Base-by-base conservation (phyloP, 2,113 vertebrate genomes). In the Genyomyrus donnyi region DNA sequence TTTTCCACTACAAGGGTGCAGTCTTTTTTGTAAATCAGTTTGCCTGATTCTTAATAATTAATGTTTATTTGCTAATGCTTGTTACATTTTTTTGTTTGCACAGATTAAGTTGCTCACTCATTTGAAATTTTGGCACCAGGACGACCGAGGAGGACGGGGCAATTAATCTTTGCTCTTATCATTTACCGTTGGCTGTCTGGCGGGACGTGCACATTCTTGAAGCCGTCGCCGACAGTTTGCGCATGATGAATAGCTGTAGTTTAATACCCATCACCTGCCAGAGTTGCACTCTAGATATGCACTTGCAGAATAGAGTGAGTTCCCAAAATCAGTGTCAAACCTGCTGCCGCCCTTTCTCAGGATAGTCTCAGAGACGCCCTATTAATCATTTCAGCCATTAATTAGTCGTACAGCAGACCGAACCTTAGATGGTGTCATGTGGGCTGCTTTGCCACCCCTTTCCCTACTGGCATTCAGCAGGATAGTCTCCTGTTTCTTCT, bases 161-260 rank as follows among this genome's bases (percentile, higher is more conserved):
- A 42, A 85, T 89, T 85, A 85, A 85, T 89, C 89, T 89, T 83
- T 13, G n/a, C 88, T 56, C 89, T 85, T 89, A 89, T 89, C 89
- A 31, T 17, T 27, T 15, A n/a, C 85, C 42, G 15, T 27, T 27
- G 39, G 74, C 52, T 52, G 74, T 85, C 35, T 58, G 80, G 80
- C 89, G 48, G 50, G 89, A 9, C 80, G 35, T 27, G 21, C 39
- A 8, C 80, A 85, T 89, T 89, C 53, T 85, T 89, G 89, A 58
- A 85, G 52, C 49, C 53, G 13, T n/a, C 11, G 80, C 80, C 56
- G 89, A 89, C 88, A 21, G 77, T 46, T 85, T 56, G 39, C 3
- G 19, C 39, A 85, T 89, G 89, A 89, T 89, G 89, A 45, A 89
- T 89, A 53, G n/a, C 50, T 56, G 80, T n/a, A 48, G 50, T 62